These are phyloP conservation scores for Nymphalis polychloros DNA, from an alignment of 2,888 invertebrate species.

Conservation along the genomic window DNA sequence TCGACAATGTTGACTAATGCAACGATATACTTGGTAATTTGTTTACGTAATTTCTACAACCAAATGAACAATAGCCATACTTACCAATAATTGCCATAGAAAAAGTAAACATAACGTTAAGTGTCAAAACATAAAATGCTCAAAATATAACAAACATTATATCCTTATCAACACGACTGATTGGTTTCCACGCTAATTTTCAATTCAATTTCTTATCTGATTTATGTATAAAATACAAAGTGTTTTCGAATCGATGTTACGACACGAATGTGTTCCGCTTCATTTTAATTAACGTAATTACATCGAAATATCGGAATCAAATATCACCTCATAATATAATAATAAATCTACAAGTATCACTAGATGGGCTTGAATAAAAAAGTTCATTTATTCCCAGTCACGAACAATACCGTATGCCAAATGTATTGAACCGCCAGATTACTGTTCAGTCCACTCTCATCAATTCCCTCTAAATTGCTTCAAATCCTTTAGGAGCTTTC, in stretches of 20 bases:
- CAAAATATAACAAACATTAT: neutral
- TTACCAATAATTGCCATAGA: slow-evolving; percentile 40
- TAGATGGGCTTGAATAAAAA: neutral
- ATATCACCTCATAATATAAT: neutral
- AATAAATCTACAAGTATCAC: neutral
- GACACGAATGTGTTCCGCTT: no score
- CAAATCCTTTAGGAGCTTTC: neutral
- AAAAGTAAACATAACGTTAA: slow-evolving; percentile 48
- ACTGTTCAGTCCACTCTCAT: neutral
- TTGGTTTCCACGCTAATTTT: slow-evolving; percentile 64
- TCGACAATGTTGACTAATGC: no score
- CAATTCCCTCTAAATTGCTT: neutral
- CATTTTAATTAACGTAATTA: no score
- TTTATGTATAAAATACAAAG: slow-evolving; percentile 6
- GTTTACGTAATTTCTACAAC: neutral
- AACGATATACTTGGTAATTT: no score
- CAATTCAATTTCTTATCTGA: slow-evolving; percentile 67
- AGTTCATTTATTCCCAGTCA: slow-evolving; percentile 17
- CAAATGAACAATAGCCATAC: slow-evolving; percentile 10
- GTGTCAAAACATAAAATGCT: slow-evolving; percentile 29
- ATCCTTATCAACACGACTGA: slow-evolving; percentile 37
- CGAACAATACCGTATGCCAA: slow-evolving; percentile 12
- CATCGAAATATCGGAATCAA: neutral
- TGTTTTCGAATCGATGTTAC: no score
- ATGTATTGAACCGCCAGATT: slow-evolving; percentile 2